Evolutionary conservation across 2,113 vertebrate genomes (phyloP).

Genomic region (Myotis davidii): DNA sequence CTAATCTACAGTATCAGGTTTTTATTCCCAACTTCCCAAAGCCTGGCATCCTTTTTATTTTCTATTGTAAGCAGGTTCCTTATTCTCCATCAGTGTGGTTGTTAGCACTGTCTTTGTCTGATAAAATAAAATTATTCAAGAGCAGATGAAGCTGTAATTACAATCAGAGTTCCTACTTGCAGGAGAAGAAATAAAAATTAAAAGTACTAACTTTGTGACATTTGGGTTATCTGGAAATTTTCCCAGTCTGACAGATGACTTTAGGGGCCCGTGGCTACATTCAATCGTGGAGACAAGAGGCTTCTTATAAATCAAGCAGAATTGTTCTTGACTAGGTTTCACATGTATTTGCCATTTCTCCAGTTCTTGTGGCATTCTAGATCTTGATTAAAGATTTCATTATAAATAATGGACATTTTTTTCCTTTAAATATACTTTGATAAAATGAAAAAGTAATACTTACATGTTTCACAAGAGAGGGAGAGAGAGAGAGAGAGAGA

Average conservation of each 20-base stretch:
- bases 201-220: conserved; percentile 85
- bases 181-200: conserved; percentile 87
- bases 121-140: conserved; percentile 84
- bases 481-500: neutral
- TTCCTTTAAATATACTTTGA: conserved; percentile 55
- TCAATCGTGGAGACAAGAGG: conserved; percentile 80
- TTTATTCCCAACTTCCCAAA: neutral
- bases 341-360: conserved; percentile 78
- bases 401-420: conserved; percentile 77
- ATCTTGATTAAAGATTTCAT: conserved; percentile 83
- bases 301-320: conserved; percentile 85
- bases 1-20: neutral
- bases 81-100: neutral
- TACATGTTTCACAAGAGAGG: conserved; percentile 30
- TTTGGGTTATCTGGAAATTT: conserved; percentile 86
- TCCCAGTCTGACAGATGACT: conserved; percentile 83
- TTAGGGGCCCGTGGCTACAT: conserved; percentile 73
- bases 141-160: conserved; percentile 86
- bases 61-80: conserved; percentile 46
- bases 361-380: conserved; percentile 77
- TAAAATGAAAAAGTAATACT: conserved; percentile 61
- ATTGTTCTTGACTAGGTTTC: conserved; percentile 81
- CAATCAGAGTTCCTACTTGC: conserved; percentile 87
- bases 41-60: conserved; percentile 61
- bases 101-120: conserved; percentile 76